Base-by-base conservation (phyloP, 2,888 invertebrate species). In the Cataglyphis livida region DNA sequence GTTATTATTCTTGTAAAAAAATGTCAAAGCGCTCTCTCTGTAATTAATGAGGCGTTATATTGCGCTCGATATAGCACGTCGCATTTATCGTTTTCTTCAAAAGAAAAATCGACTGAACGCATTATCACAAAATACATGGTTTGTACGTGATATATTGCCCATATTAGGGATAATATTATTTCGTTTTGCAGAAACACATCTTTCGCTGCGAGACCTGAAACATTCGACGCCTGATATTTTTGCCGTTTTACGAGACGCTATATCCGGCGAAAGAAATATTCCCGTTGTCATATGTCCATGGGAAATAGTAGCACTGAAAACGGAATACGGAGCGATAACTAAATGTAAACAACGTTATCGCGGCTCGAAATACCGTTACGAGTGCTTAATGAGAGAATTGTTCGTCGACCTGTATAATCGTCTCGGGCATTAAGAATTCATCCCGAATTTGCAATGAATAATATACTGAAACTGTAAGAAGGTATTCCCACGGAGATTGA, bases 61-160 rank as follows among this genome's bases (percentile, higher is more conserved):
- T 32, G 21, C 32, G 35, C 76, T 76, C 21, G 65, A 76, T 76
- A 65, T 73, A 59, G 9, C 76, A 76, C 78, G 75, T 10, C 12
- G 76, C 18, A 51, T 12, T 64, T 65, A 81, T 76, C 62, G 38
- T 15, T 41, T 57, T n/a, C 44, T 57, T 12, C 18, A 38, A 32
- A 21, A 32, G 38, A 44, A 74, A 62, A 75, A 48, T 57, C 48
- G 38, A 6, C 25, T 18, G 48, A 12, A 18, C 41, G 21, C 21
- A 38, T 64, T 28, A 73, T 54, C 57, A 6, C 25, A 28, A 65
- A 18, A 66, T 21, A 57, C 35, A n/a, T 21, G 28, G 32, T 75
- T 65, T 44, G 54, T 81, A 64, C 62, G 64, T 65, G 71, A 62
- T 28, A 28, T 21, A 61, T 41, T 15, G 48, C 57, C 21, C 57